Evolutionary conservation across 1,140 invertebrate genomes (phyloP).

Genomic region (Sipha flava): DNA sequence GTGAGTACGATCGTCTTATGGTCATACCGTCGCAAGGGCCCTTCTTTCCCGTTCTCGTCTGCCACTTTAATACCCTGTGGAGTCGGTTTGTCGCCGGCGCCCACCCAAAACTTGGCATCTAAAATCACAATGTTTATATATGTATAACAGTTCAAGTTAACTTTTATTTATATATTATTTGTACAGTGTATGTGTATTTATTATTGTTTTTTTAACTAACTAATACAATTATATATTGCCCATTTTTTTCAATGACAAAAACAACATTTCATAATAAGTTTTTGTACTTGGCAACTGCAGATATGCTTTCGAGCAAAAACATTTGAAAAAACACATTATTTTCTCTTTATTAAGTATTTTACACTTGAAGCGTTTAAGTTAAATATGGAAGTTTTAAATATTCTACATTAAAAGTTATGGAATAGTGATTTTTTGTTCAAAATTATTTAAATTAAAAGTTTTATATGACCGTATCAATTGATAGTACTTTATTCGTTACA

Average conservation of each 20-base stretch:
- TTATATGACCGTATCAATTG: not conserved
- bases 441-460: not conserved
- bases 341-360: not conserved
- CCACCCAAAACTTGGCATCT: slow-evolving; percentile 90
- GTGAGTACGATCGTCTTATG: slow-evolving; percentile 78
- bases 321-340: not conserved
- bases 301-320: not conserved
- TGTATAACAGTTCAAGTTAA: not conserved
- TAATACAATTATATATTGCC: not conserved
- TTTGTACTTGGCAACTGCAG: not conserved
- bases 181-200: not conserved
- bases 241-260: not conserved
- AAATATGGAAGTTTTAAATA: not conserved
- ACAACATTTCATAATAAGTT: not conserved
- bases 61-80: slow-evolving; percentile 71
- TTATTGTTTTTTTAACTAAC: not conserved
- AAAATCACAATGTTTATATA: slow-evolving; percentile 38
- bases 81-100: slow-evolving; percentile 63
- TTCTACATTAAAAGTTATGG: not conserved
- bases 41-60: slow-evolving; percentile 78
- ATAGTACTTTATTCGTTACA: too few relatives aligned
- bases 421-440: not conserved
- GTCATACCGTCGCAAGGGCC: slow-evolving; percentile 68
- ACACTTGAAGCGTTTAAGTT: not conserved
- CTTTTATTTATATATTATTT: not conserved